phyloP scores from a whole-genome alignment of 2,888 invertebrate genomes.

The Drosophila neonasuta region DNA sequence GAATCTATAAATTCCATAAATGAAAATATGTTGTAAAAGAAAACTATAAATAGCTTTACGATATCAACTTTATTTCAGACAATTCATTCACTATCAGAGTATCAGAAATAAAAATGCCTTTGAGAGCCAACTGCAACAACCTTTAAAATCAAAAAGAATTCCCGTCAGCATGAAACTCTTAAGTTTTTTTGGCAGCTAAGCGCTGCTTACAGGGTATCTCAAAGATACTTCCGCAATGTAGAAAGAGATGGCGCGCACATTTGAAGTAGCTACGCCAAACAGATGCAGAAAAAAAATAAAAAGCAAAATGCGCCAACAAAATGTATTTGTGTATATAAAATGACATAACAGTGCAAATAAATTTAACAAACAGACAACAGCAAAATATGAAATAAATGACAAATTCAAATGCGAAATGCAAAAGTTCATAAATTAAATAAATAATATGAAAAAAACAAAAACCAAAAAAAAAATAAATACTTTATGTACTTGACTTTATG shows the following conservation, averaged over 20 bases:
- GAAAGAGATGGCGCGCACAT: conserved; percentile 8
- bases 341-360: conserved; percentile 74
- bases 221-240: conserved; percentile 36
- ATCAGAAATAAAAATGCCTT: too few species aligned
- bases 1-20: too few species aligned
- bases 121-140: too few species aligned
- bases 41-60: too few species aligned
- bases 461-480: background rate
- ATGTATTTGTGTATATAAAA: conserved; percentile 31
- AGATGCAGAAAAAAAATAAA: conserved; percentile 26
- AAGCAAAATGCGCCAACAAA: conserved; percentile 22
- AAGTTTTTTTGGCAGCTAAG: too few species aligned
- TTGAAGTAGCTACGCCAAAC: conserved; percentile 1
- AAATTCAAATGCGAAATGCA: conserved; percentile 47
- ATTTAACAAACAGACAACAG: conserved; percentile 23
- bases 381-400: conserved; percentile 21
- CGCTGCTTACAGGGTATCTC: background rate
- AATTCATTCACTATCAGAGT: too few species aligned
- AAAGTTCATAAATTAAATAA: conserved; percentile 58
- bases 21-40: too few species aligned
- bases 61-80: too few species aligned
- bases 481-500: conserved; percentile 11
- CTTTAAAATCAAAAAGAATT: too few species aligned
- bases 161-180: too few species aligned
- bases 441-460: conserved; percentile 11